A percentile compares a stretch with the other conserved stretches of the same genome.
phyloP scores from a whole-genome alignment of 2,797 vertebrate species.

The Pangasius sanitwongsei region DNA sequence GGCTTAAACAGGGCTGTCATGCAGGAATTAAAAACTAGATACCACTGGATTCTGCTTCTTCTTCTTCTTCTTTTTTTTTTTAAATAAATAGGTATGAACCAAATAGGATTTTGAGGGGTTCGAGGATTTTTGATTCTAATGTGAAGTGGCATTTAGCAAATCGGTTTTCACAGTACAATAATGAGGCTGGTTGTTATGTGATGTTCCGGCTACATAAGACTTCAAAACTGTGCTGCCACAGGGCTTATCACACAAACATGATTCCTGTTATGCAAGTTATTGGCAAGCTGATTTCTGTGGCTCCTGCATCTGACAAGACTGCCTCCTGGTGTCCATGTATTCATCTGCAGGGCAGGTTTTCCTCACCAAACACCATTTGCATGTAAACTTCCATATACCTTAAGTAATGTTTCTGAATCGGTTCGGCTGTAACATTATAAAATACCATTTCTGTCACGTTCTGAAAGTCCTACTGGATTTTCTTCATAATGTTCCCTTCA shows the following conservation, averaged over 20 bases:
- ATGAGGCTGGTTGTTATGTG: slow-evolving; percentile 21
- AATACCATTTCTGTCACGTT: neutral
- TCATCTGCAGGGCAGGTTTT: slow-evolving; percentile 2
- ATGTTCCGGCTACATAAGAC: slow-evolving; percentile 12
- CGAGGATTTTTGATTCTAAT: neutral
- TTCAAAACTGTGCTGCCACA: slow-evolving; percentile 26
- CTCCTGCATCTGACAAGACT: slow-evolving; percentile 30
- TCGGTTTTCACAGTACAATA: slow-evolving; percentile 14
- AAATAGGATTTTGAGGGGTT: neutral
- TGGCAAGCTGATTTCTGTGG: slow-evolving; percentile 32
- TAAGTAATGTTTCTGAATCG: neutral
- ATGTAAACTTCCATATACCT: neutral
- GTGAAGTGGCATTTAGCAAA: slow-evolving; percentile 2
- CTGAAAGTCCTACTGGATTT: neutral
- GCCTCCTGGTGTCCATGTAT: slow-evolving; percentile 38
- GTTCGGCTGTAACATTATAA: neutral
- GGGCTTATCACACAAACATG: slow-evolving; percentile 39
- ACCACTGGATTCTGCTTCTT: slow-evolving; percentile 6
- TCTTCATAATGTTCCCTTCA: neutral
- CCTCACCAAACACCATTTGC: neutral
- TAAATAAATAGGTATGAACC: neutral
- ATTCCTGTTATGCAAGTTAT: slow-evolving; percentile 48
- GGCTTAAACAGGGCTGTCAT: slow-evolving; percentile 27
- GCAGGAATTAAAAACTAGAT: slow-evolving; percentile 10
- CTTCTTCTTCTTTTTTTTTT: neutral